Base-by-base conservation (phyloP, 1,140 invertebrate species). In the Drosophila quadrilineata region DNA sequence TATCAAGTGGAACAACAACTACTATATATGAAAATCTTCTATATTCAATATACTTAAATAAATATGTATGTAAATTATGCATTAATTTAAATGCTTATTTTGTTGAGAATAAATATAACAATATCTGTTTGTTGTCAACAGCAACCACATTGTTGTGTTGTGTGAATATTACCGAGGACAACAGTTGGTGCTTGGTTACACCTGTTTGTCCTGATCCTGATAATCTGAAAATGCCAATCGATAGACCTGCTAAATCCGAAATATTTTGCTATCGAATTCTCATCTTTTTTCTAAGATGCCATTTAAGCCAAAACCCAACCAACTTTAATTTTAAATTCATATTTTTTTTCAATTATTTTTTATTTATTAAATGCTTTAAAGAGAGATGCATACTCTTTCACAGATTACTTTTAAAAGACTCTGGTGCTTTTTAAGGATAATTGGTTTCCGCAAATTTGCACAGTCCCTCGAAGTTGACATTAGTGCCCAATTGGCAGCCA, bases 401-500 rank as follows among this genome's bases (percentile, higher is more conserved):
- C n/a, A n/a, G n/a, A n/a, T n/a, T n/a, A n/a, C n/a, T n/a, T n/a
- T n/a, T n/a, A n/a, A n/a, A n/a, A n/a, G n/a, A n/a, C n/a, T n/a
- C n/a, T n/a, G n/a, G n/a, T n/a, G 0, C 10, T 50, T 41, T 49
- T 6, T 49, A 21, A 22, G 36, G 22, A 19, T 33, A 24, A 33
- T 68, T 43, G 9, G 45, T 35, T 40, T 71, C 69, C 5, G 38
- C 19, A 5, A 62, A 16, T 8, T 57, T 67, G 26, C 69, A 71
- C 9, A 71, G 19, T 4, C 58, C 65, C 0, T n/a, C 9, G 12
- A 28, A 49, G 14, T 48, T 60, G 5, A 33, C 2, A 57, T 85
- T 75, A 1, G 22, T 59, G 24, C 75, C 79, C 9, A 33, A 60
- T 0, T 9, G 52, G 36, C 79, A 80, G 14, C 45, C 46, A 3